Percentiles rank a stretch among this genome's conserved stretches.
phyloP scores from a whole-genome alignment of 1,140 invertebrate species.

The Dreissena rostriformis region DNA sequence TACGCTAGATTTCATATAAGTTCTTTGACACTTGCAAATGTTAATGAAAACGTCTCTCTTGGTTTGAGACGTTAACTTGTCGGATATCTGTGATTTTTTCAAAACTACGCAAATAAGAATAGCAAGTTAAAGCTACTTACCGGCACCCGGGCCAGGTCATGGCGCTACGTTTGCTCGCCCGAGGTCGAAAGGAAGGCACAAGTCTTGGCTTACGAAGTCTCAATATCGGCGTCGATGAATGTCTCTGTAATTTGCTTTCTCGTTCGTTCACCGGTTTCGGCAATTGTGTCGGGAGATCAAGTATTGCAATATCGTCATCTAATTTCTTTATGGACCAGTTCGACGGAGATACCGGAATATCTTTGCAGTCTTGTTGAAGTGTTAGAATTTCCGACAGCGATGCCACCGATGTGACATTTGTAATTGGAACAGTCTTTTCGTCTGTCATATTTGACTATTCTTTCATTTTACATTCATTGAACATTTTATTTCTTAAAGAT shows the following conservation, averaged over 20 bases:
- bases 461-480: no score
- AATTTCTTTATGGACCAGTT: no score
- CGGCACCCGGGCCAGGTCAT: conserved; percentile 32
- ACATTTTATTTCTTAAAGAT: no score
- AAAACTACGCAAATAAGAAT: neutral
- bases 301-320: no score
- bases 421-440: no score
- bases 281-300: no score
- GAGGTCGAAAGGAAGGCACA: conserved; percentile 1
- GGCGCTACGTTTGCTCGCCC: conserved; percentile 3
- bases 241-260: neutral
- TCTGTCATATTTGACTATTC: no score
- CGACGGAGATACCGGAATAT: no score
- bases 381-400: no score
- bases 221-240: neutral
- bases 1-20: neutral
- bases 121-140: neutral
- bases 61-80: neutral
- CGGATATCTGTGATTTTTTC: neutral
- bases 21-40: neutral
- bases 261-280: no score
- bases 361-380: no score
- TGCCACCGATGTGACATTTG: no score
- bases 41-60: neutral
- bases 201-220: conserved; percentile 13